A percentile compares a stretch with the other conserved stretches of the same genome.
Evolutionary conservation across 30 jellyfish, hydroid and myxozoan species (phyloP).

Genomic region (Rhopilema esculentum): DNA sequence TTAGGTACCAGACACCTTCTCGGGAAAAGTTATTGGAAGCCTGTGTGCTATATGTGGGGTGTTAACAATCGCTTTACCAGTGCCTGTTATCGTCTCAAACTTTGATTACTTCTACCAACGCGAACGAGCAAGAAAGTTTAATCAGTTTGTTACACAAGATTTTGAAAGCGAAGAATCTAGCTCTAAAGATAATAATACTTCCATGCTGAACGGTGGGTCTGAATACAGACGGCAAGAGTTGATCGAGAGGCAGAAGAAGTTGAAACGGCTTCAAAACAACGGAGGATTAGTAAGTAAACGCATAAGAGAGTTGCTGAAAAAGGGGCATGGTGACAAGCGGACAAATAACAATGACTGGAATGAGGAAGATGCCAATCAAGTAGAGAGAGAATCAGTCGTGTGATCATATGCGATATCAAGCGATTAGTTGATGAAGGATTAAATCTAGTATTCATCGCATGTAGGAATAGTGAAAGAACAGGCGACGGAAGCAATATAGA

Average conservation of each 20-base stretch:
- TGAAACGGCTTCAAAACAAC: slow-evolving; percentile 72
- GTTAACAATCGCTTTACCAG: slow-evolving; percentile 94
- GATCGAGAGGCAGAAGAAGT: slow-evolving; percentile 75
- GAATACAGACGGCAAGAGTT: slow-evolving; percentile 53
- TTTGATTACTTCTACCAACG: slow-evolving; percentile 94
- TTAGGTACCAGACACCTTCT: slow-evolving; percentile 93
- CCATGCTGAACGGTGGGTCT: slow-evolving; percentile 6
- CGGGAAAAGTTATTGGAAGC: slow-evolving; percentile 91
- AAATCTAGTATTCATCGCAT: too few species aligned
- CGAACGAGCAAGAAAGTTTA: slow-evolving; percentile 84
- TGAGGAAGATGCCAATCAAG: not conserved
- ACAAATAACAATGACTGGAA: not conserved
- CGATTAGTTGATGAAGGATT: too few species aligned
- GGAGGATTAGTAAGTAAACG: slow-evolving; percentile 47
- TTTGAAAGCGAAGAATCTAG: not conserved
- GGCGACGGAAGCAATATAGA: too few species aligned
- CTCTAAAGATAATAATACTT: not conserved
- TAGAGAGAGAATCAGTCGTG: slow-evolving; percentile 74
- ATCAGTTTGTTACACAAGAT: slow-evolving; percentile 54
- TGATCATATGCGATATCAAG: too few species aligned
- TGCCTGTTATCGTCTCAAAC: slow-evolving; percentile 95
- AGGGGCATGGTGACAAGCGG: not conserved
- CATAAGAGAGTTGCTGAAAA: slow-evolving; percentile 8
- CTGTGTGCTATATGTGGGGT: slow-evolving; percentile 95
- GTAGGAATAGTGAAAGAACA: too few species aligned